A percentile compares a stretch with the other conserved stretches of the same genome.
phyloP scores from a whole-genome alignment of 2,888 invertebrate genomes.

The Arenicola marina region DNA sequence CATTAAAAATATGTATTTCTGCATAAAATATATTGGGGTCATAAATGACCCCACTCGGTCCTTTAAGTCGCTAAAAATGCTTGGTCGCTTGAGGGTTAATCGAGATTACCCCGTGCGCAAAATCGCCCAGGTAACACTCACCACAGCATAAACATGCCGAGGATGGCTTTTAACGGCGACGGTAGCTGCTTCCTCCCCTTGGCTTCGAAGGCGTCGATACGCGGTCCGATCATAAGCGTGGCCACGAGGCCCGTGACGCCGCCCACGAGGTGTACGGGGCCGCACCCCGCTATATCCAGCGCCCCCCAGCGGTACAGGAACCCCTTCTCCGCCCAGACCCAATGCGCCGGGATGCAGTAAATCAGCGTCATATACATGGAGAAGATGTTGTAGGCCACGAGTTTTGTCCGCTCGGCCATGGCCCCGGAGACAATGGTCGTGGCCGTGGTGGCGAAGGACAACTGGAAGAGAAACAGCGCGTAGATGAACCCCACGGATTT shows the following conservation, averaged over 20 bases:
- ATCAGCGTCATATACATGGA: slow-evolving; percentile 50
- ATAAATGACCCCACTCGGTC: too few species aligned
- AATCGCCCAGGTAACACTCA: too few species aligned
- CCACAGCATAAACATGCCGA: slow-evolving; percentile 51
- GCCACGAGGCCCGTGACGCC: slow-evolving; percentile 79
- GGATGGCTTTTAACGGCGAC: slow-evolving; percentile 37
- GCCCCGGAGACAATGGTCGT: slow-evolving; percentile 55
- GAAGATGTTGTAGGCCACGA: slow-evolving; percentile 51
- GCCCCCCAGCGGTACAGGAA: slow-evolving; percentile 37
- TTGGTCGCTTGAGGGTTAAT: too few species aligned
- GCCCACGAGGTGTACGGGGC: slow-evolving; percentile 67
- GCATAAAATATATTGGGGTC: too few species aligned
- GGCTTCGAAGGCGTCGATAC: slow-evolving; percentile 70
- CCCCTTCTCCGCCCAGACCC: slow-evolving; percentile 41
- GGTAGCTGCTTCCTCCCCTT: slow-evolving; percentile 12
- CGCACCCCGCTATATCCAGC: slow-evolving; percentile 34
- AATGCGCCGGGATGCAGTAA: slow-evolving; percentile 62
- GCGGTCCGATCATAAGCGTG: slow-evolving; percentile 85
- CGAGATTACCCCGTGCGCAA: too few species aligned
- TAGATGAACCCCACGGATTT: slow-evolving; percentile 17
- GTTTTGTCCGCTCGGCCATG: slow-evolving; percentile 55
- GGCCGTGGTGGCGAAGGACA: slow-evolving; percentile 84
- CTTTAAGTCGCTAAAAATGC: too few species aligned
- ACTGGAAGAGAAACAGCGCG: slow-evolving; percentile 24
- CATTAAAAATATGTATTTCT: too few species aligned